Conservation (phyloP, 2,888 invertebrate genomes). For the Cephus sareptanus region DNA sequence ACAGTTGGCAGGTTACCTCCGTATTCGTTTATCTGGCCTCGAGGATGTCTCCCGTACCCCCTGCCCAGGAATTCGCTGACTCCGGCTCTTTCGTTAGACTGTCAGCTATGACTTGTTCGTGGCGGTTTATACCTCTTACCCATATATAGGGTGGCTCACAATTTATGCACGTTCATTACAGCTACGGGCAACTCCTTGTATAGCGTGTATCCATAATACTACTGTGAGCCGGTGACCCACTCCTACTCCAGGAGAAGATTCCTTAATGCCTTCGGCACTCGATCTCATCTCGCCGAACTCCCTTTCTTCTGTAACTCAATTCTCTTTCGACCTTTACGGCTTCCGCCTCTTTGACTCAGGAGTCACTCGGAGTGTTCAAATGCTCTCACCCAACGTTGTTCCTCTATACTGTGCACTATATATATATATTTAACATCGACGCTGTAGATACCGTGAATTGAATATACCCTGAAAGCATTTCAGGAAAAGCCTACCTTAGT, state of each 20-base stretch:
- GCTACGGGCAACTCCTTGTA: background rate
- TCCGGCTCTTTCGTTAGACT: background rate
- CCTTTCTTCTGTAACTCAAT: background rate
- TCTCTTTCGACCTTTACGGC: background rate
- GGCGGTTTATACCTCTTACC: background rate
- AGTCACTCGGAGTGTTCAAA: background rate
- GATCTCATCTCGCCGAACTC: background rate
- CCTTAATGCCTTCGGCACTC: background rate
- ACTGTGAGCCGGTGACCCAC: constrained; percentile 6
- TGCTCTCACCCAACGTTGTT: background rate
- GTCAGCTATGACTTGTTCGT: background rate
- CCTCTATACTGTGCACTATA: background rate
- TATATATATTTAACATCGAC: background rate
- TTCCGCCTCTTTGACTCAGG: background rate
- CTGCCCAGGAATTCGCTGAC: constrained; percentile 10
- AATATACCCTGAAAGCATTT: background rate
- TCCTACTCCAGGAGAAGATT: background rate
- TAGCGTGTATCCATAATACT: background rate
- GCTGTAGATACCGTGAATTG: background rate
- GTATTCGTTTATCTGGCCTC: background rate
- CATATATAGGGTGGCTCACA: constrained; percentile 28
- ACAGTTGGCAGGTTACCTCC: background rate
- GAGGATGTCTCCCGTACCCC: background rate
- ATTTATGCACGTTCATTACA: constrained; percentile 12
- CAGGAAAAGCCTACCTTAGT: background rate